Conservation (phyloP, 2,113 vertebrate genomes). For the Azemiops feae region DNA sequence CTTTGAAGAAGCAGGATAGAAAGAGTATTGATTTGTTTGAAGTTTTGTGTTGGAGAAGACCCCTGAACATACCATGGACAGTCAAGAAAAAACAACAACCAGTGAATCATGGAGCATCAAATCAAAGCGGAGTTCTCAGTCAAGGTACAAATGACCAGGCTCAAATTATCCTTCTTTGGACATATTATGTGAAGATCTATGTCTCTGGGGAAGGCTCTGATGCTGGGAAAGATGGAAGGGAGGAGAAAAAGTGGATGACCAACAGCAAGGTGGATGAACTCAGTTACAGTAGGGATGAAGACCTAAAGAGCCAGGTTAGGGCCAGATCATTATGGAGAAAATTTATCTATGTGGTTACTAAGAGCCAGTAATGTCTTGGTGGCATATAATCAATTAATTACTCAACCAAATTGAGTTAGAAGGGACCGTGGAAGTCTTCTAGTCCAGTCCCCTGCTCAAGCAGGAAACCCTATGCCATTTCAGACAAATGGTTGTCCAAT, state of each 20-base stretch:
- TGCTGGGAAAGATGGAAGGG: not conserved
- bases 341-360: not conserved
- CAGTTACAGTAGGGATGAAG: not conserved
- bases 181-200: not conserved
- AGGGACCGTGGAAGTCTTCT: not conserved
- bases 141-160: not conserved
- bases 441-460: not conserved
- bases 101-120: not conserved
- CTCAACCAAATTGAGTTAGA: not conserved
- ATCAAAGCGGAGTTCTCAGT: not conserved
- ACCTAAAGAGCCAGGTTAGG: not conserved
- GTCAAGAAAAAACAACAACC: not conserved
- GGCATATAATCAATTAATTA: not conserved
- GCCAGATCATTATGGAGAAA: not conserved
- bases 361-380: not conserved
- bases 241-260: not conserved
- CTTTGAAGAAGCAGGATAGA: not conserved
- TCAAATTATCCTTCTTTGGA: not conserved
- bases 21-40: not conserved
- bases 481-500: not conserved
- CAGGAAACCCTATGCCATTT: not conserved
- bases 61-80: not conserved
- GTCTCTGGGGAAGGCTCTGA: not conserved
- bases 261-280: not conserved
- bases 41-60: not conserved